Conservation (phyloP, 2,113 vertebrate species). For the Mugil cephalus region DNA sequence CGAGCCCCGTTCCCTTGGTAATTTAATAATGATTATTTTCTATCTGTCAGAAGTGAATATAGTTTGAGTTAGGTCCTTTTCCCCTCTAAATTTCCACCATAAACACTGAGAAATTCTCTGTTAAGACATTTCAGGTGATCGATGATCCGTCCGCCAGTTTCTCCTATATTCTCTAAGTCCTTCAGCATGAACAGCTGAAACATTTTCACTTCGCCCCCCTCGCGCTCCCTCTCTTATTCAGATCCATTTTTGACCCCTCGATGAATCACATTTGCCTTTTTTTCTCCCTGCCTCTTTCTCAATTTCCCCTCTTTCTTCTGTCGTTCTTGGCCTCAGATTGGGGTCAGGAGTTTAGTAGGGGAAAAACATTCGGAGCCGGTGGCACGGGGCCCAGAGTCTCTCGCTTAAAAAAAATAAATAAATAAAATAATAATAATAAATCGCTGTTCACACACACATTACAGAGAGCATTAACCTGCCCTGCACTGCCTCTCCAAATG, state of each 20-base stretch:
- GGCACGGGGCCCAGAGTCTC: slow-evolving; percentile 79
- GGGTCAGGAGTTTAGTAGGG: slow-evolving; percentile 86
- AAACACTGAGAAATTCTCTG: slow-evolving; percentile 26
- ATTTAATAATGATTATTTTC: slow-evolving; percentile 46
- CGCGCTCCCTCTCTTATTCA: slow-evolving; percentile 20
- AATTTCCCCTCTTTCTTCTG: slow-evolving; percentile 55
- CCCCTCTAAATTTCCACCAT: background rate
- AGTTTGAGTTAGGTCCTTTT: background rate
- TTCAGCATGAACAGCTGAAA: slow-evolving; percentile 24
- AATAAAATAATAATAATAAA: slow-evolving; percentile 57
- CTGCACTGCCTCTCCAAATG: slow-evolving; percentile 73
- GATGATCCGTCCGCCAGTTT: background rate
- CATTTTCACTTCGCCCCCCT: background rate
- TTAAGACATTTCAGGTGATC: slow-evolving; percentile 12
- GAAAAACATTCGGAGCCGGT: slow-evolving; percentile 82
- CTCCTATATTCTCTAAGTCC: slow-evolving; percentile 10
- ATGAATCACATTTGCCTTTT: slow-evolving; percentile 52
- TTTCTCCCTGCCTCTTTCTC: slow-evolving; percentile 35
- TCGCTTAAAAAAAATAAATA: slow-evolving; percentile 45
- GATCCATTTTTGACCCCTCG: slow-evolving; percentile 44
- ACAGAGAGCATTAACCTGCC: slow-evolving; percentile 82
- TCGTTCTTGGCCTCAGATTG: slow-evolving; percentile 80
- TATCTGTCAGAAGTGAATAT: slow-evolving; percentile 14
- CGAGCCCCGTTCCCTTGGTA: slow-evolving; percentile 11
- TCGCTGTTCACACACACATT: slow-evolving; percentile 76